Base-by-base conservation (phyloP, 2,113 vertebrate genomes). In the Hippocampus comes region DNA sequence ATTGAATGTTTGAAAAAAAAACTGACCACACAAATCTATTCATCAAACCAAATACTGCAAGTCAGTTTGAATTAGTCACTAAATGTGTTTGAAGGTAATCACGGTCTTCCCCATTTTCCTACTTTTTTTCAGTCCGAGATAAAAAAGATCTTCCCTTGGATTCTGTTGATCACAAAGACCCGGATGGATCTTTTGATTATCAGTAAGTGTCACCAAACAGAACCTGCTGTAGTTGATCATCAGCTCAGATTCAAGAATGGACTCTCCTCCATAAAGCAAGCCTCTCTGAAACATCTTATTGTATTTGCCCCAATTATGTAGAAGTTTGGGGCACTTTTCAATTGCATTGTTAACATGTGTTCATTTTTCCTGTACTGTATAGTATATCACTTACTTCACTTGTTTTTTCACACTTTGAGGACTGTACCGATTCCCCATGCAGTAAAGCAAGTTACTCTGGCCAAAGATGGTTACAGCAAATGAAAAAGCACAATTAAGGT, bases 141-240 rank as follows among this genome's bases (percentile, higher is more conserved):
- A 99, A 97, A 78, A 98, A 98, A 88, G 96, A 98, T 2, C 94
- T 98, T 7, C 94, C 96, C 0, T 89, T 98, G 61, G 96, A 96
- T 7, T 87, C 92, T 0, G 96, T 98, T 72, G 96, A 97, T 80
- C 95, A 96, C 80, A 99, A 99, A 63, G 96, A 96, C 74, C 95
- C 94, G 60, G 95, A 99, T 0, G 96, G 96, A 46, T 99, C 97
- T 0, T 98, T 98, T 61, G 97, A 99, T 89, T 99, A 98, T 91
- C 96, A 96, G 97, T 99, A 91, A 34, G 93, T 84, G 60, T 41
- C 23, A 85, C 59, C 4, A 30, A 61, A 71, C 59, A 69, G 17
- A 5, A 27, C 30, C 60, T 65, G 51, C 18, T 23, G 68, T 48
- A 15, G 20, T 43, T 64, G 42, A 38, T 63, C 7, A 41, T 64